Evolutionary conservation across 37 sponge, comb jelly and placozoan genomes (phyloP), one percentile per base, ranked within the genome.

Genomic region (Diacarnus erythraeanus): DNA sequence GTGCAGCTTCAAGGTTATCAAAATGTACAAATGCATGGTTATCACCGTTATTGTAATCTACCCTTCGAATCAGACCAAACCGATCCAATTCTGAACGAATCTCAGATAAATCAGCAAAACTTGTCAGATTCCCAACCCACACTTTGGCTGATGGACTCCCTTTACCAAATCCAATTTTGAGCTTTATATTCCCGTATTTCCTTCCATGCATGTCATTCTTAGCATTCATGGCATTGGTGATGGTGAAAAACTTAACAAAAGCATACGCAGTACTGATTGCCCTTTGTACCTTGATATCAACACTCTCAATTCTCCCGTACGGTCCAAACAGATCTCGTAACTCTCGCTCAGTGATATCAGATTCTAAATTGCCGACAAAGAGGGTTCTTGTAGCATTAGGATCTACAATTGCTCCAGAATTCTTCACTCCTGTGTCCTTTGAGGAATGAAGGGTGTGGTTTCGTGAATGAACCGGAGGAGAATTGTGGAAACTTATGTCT

Each of bases 321-420:
- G 86, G 87, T 20, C 88, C 78, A 71, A 97, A 97, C 39, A 95
- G 64, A 35, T 89, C 88, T 6, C 91, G 66, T 65, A 97, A 77
- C 63, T 92, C 94, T n/a, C 81, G 36, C 27, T 92, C 96, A 21
- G 93, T 81, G 60, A 95, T 85, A 64, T 90, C 90, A 15, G 36
- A 25, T 25, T 94, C 95, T 31, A 97, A 42, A 76, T 94, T 94
- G 3, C 98, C 98, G 35, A 97, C 91, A 86, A 97, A 95, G 56
- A 97, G 82, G n/a, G 98, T 97, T 1, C 98, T 76, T 3, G 95
- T 93, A 39, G 94, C 93, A 74, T 75, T 89, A 2, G 91, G 86
- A 47, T 94, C 94, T 36, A 73, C 38, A 31, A 90, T 81, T n/a
- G 81, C 42, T 25, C 47, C 51, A 25, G 57, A 38, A 54, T 76